Percentiles rank a stretch among this genome's conserved stretches.
phyloP scores from a whole-genome alignment of 2,113 vertebrate species.

The Nannospalax galili region DNA sequence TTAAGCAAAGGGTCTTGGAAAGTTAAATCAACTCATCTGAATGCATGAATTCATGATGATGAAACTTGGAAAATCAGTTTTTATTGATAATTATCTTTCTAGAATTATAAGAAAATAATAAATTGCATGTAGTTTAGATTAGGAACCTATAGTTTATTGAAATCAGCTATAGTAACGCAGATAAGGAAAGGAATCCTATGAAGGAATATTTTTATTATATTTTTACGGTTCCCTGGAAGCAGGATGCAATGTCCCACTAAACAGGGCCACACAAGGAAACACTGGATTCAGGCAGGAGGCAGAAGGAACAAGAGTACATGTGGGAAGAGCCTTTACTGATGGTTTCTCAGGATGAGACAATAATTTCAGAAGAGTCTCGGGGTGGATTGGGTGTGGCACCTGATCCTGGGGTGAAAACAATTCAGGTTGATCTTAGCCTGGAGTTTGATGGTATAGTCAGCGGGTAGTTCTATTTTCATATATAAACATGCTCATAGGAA shows the following conservation, averaged over 20 bases:
- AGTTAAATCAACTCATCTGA: neutral
- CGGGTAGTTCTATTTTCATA: neutral
- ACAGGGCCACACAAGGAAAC: accelerated
- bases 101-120: neutral
- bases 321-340: neutral
- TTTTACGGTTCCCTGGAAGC: neutral
- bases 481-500: neutral
- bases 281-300: neutral
- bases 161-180: neutral
- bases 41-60: neutral
- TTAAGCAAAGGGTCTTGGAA: neutral
- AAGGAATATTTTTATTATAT: neutral
- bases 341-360: neutral
- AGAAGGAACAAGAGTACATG: neutral
- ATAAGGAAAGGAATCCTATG: neutral
- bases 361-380: neutral
- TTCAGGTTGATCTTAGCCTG: neutral
- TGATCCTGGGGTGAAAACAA: neutral
- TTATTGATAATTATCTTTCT: neutral
- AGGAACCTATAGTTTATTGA: neutral
- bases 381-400: neutral
- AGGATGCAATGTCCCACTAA: neutral
- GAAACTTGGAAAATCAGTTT: neutral
- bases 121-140: neutral
- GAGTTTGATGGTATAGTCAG: no score